These are phyloP conservation scores for Drosophila athabasca DNA, from an alignment of 1,140 invertebrate genomes.

Conservation along the genomic window DNA sequence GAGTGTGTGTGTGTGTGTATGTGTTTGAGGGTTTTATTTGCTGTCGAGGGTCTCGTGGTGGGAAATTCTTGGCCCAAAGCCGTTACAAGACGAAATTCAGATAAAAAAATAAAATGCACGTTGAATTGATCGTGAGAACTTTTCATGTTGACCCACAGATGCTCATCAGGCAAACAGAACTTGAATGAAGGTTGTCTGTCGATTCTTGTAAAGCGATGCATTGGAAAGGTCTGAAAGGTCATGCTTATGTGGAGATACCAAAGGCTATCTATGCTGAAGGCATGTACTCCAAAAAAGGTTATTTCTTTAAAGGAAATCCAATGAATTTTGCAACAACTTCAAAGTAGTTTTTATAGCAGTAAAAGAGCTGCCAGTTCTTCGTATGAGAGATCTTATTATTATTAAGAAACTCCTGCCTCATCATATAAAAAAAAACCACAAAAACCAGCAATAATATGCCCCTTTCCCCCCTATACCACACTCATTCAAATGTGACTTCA, in stretches of 20 bases:
- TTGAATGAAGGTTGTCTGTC: constrained; percentile 4
- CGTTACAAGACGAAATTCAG: constrained; percentile 50
- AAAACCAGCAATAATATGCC: not conserved
- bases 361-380: too few relatives aligned
- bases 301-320: too few relatives aligned
- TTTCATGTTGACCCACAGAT: constrained; percentile 37
- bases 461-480: not conserved
- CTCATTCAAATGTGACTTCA: constrained; percentile 13
- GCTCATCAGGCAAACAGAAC: constrained; percentile 57
- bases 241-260: too few relatives aligned
- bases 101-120: not conserved
- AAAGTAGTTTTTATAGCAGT: too few relatives aligned
- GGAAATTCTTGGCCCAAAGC: constrained; percentile 55
- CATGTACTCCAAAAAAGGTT: too few relatives aligned
- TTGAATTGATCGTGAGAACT: constrained; percentile 59
- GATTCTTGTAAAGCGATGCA: too few relatives aligned
- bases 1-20: constrained; percentile 13
- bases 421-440: not conserved
- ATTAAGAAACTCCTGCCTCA: too few relatives aligned
- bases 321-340: too few relatives aligned
- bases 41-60: constrained; percentile 38
- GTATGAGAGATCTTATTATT: too few relatives aligned
- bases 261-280: too few relatives aligned
- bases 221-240: too few relatives aligned
- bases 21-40: constrained; percentile 38